These are phyloP conservation scores for Euproctis similis DNA, from an alignment of 2,888 invertebrate genomes.

Conservation along the genomic window DNA sequence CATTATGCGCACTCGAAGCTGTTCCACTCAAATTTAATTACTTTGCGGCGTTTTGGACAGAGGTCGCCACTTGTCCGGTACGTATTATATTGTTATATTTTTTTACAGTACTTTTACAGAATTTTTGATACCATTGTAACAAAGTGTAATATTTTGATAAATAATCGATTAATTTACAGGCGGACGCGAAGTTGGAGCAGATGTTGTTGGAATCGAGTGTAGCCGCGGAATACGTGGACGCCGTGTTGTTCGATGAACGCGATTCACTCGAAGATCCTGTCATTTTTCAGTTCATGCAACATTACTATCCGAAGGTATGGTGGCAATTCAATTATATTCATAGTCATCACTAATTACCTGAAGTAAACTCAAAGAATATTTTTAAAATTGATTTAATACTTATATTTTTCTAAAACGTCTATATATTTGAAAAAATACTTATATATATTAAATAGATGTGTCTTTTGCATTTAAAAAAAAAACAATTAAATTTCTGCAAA, in stretches of 20 bases:
- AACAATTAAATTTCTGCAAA: no score
- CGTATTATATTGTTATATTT: slow-evolving; percentile 14
- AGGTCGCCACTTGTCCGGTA: slow-evolving; percentile 86
- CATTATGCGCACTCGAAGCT: slow-evolving; percentile 93
- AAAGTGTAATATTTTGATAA: no score
- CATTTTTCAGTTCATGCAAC: slow-evolving; percentile 90
- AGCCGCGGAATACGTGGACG: slow-evolving; percentile 92
- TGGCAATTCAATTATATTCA: no score
- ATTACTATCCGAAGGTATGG: slow-evolving; percentile 94
- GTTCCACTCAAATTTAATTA: slow-evolving; percentile 90
- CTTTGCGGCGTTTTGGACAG: slow-evolving; percentile 95
- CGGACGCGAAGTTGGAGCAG: slow-evolving; percentile 87
- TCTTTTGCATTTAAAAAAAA: no score
- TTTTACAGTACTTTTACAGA: no score
- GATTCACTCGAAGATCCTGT: slow-evolving; percentile 88
- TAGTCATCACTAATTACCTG: no score
- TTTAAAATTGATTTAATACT: no score
- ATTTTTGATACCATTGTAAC: no score
- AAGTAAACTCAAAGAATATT: no score
- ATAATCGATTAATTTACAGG: slow-evolving; percentile 66
- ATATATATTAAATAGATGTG: no score
- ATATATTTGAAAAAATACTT: no score
- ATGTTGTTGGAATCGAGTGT: slow-evolving; percentile 88
- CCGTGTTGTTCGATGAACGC: slow-evolving; percentile 91
- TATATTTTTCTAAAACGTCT: no score